phyloP scores from a whole-genome alignment of 2,797 vertebrate species.

The Mionectes olivaceus region DNA sequence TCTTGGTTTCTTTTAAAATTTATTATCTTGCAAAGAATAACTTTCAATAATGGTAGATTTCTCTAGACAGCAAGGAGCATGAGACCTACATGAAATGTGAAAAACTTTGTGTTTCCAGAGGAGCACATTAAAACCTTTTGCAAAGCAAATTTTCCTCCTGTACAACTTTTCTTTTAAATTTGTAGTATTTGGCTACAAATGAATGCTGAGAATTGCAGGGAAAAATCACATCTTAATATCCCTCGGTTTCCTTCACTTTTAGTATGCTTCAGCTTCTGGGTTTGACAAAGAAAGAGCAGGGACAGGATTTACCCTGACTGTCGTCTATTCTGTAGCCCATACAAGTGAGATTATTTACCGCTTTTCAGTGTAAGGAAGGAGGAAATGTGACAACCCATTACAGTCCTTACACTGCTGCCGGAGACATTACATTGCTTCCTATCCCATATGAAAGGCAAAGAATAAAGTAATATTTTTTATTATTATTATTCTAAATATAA shows the following conservation, averaged over 20 bases:
- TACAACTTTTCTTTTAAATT: neutral
- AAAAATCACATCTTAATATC: accelerated
- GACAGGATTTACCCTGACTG: neutral
- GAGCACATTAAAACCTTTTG: neutral
- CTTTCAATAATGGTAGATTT: neutral
- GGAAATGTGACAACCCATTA: neutral
- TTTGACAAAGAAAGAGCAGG: neutral
- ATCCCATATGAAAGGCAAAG: neutral
- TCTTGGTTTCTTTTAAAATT: neutral
- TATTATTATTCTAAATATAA: neutral
- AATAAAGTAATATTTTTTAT: neutral
- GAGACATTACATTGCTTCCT: neutral
- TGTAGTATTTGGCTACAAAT: neutral
- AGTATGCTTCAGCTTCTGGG: neutral
- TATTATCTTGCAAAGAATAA: neutral
- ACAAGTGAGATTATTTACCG: neutral
- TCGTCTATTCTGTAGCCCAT: neutral
- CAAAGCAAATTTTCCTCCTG: neutral
- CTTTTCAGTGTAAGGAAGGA: neutral
- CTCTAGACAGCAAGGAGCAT: neutral
- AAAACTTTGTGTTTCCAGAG: neutral
- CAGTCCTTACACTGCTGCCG: neutral
- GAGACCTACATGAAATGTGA: neutral
- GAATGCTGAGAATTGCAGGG: neutral
- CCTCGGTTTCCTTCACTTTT: neutral